Conservation (phyloP, 2,797 vertebrate genomes). For the Euphonia xanthogaster region DNA sequence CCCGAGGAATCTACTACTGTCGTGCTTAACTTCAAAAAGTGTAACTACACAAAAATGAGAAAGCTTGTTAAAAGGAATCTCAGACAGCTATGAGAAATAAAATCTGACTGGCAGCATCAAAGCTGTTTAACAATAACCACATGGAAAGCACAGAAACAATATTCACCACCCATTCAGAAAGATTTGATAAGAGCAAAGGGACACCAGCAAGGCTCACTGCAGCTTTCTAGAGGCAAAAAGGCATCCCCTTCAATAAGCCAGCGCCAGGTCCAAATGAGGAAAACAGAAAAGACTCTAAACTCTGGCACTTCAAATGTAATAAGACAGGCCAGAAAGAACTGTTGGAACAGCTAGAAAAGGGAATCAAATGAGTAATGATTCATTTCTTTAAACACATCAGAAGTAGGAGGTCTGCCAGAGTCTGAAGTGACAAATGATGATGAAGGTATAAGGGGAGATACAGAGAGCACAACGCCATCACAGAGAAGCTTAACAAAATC, state of each 20-base stretch:
- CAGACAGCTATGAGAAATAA: neutral
- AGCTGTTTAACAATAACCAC: neutral
- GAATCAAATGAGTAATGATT: conserved; percentile 11
- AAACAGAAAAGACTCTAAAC: conserved; percentile 13
- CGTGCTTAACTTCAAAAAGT: neutral
- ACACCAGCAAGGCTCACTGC: neutral
- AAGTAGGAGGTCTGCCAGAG: conserved; percentile 4
- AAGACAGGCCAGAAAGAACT: conserved; percentile 20
- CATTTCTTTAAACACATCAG: conserved; percentile 25
- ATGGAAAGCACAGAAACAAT: neutral
- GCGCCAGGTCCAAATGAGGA: neutral
- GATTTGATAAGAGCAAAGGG: neutral
- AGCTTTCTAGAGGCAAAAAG: conserved; percentile 8
- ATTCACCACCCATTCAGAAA: conserved; percentile 2
- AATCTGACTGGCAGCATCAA: conserved; percentile 19
- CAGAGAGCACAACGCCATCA: neutral
- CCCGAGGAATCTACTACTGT: neutral
- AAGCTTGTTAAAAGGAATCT: conserved; percentile 1
- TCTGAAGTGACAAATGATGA: neutral
- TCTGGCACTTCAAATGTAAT: neutral
- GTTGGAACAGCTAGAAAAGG: neutral
- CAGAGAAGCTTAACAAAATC: neutral
- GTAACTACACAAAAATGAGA: neutral
- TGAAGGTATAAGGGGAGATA: neutral
- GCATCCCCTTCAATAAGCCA: neutral